These are phyloP conservation scores for Podarcis muralis DNA, from an alignment of 2,113 vertebrate genomes.

Conservation along the genomic window DNA sequence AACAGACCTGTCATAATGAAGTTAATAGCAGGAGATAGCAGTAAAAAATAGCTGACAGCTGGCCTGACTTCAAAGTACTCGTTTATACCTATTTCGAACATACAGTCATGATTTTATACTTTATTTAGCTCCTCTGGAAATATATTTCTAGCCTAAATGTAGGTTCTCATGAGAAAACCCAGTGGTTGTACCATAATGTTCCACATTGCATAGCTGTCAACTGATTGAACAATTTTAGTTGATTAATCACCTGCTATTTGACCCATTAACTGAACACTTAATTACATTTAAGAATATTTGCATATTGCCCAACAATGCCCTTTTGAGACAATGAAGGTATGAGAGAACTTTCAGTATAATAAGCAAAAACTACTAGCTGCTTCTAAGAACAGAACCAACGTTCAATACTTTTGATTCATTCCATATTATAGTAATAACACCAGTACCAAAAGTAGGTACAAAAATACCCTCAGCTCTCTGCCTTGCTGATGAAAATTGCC, in stretches of 20 bases:
- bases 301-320: neutral
- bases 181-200: neutral
- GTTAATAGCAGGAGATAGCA: conserved; percentile 28
- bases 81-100: conserved; percentile 34
- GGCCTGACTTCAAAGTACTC: conserved; percentile 33
- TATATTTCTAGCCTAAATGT: conserved; percentile 37
- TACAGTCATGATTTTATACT: conserved; percentile 49
- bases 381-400: neutral
- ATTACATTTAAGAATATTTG: conserved; percentile 15
- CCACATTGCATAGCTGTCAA: neutral
- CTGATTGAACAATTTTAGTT: conserved; percentile 11
- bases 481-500: neutral
- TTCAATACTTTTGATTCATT: neutral
- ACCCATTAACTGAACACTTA: conserved; percentile 4
- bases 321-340: neutral
- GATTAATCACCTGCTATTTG: conserved; percentile 6
- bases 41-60: conserved; percentile 38
- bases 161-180: neutral
- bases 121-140: conserved; percentile 55
- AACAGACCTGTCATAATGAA: conserved; percentile 52
- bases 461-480: neutral
- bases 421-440: neutral
- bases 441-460: neutral
- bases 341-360: neutral
- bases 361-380: neutral